Base-by-base conservation (phyloP, 2,113 vertebrate genomes). In the Thomomys bottae region DNA sequence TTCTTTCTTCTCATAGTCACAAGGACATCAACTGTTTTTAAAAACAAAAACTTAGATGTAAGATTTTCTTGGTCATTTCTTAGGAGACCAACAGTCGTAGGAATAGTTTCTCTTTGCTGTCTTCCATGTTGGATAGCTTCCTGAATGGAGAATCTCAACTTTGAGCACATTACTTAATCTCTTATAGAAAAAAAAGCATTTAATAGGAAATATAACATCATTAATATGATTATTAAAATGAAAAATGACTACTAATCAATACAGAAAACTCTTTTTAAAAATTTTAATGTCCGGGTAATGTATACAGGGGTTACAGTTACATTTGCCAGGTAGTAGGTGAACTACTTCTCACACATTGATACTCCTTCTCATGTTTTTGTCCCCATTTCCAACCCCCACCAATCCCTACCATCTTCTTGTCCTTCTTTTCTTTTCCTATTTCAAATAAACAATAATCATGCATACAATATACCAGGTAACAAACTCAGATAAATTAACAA, bases 171-270 rank as follows among this genome's bases (percentile, higher is more conserved):
- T 85, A 72, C 5, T 63, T 92, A 38, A 75, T 26, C 9, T 78
- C 70, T 71, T 59, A 2, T 61, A 73, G 38, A 87, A 71, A 57
- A 83, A 83, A 90, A 91, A 90, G 1, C 23, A 24, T n/a, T 61
- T 90, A 79, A 75, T 38, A 84, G 71, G 21, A 89, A 85, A 83
- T 38, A 61, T 26, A 61, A 83, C 23, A n/a, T n/a, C 57, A 81
- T 34, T 86, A 77, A 67, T 38, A 38, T 38, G 24, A 80, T 21
- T 59, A 36, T 92, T 49, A 78, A 90, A 30, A 64, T 7, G 78
- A 45, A 89, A 40, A 23, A 76, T 85, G 59, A 90, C 49, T 32
- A 24, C 32, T 84, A 78, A 72, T 73, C 30, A 86, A 24, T 36
- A 86, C 54, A 77, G 42, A 77, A 72, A 67, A n/a, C 15, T 85